phyloP scores from a whole-genome alignment of 2,797 vertebrate genomes.

The Mycteria americana region DNA sequence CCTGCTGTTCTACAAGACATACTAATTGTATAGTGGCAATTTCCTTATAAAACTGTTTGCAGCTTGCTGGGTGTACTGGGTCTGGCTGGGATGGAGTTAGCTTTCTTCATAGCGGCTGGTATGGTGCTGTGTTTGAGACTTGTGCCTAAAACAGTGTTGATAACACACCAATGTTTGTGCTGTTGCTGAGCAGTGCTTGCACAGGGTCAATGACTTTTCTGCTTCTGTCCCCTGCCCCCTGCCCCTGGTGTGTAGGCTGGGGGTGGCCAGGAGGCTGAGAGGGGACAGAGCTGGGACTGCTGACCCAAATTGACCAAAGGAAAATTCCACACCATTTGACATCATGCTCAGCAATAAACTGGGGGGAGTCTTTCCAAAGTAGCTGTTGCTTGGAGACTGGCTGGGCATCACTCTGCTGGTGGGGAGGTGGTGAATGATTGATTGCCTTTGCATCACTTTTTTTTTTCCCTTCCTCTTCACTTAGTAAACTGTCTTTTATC shows the following conservation, averaged over 20 bases:
- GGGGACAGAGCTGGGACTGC: background rate
- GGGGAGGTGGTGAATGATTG: background rate
- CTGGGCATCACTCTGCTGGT: background rate
- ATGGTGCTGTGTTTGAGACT: background rate
- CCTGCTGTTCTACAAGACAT: background rate
- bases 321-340: background rate
- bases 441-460: background rate
- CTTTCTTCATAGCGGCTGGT: background rate
- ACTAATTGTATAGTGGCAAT: background rate
- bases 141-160: background rate
- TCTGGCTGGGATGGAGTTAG: background rate
- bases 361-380: background rate
- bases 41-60: background rate
- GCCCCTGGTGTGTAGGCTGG: background rate
- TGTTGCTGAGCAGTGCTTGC: background rate
- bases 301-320: background rate
- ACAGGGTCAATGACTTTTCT: background rate
- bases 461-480: rapidly evolving
- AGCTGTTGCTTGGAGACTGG: background rate
- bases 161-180: background rate
- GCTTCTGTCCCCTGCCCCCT: background rate
- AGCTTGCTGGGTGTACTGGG: background rate
- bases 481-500: background rate
- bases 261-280: background rate
- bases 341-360: background rate